These are phyloP conservation scores for Drosophila kikkawai DNA, from an alignment of 1,140 invertebrate genomes.

Conservation along the genomic window DNA sequence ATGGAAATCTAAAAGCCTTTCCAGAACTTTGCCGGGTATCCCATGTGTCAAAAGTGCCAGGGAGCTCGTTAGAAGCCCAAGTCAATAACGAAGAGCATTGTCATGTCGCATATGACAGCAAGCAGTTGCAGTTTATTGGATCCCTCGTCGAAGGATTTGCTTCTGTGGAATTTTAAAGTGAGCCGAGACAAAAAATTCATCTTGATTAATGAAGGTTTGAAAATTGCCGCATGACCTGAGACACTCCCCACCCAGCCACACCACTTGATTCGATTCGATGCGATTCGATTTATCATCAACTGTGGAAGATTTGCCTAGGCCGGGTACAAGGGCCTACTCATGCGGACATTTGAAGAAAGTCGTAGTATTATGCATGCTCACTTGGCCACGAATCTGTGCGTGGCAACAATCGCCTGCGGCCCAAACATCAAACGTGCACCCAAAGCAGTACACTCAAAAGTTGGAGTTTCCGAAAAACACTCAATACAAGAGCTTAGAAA, in stretches of 20 bases:
- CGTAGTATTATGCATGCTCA: slow-evolving; percentile 57
- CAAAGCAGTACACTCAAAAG: slow-evolving; percentile 6
- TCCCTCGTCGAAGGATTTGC: slow-evolving; percentile 6
- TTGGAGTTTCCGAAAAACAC: slow-evolving; percentile 4
- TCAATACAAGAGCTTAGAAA: not conserved
- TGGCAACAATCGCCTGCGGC: slow-evolving; percentile 55
- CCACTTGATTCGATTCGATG: slow-evolving; percentile 4
- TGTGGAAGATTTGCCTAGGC: not conserved
- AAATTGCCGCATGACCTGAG: slow-evolving; percentile 50
- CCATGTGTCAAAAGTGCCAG: slow-evolving; percentile 41
- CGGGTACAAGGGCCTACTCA: slow-evolving; percentile 29
- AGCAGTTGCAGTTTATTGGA: slow-evolving; percentile 32
- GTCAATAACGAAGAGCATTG: slow-evolving; percentile 32
- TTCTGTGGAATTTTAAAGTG: slow-evolving; percentile 12
- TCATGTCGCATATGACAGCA: slow-evolving; percentile 58
- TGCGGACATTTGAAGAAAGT: slow-evolving; percentile 48
- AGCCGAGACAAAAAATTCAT: slow-evolving; percentile 23
- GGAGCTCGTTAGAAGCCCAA: slow-evolving; percentile 9
- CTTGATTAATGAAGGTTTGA: slow-evolving; percentile 46
- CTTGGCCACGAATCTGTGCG: slow-evolving; percentile 69
- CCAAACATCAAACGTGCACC: slow-evolving; percentile 24
- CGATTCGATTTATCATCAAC: slow-evolving; percentile 51
- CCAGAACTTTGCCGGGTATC: slow-evolving; percentile 34
- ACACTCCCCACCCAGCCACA: not conserved
- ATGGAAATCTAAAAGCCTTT: slow-evolving; percentile 44